Base-by-base conservation (phyloP, 2,888 invertebrate genomes). In the Nephrotoma appendiculata region DNA sequence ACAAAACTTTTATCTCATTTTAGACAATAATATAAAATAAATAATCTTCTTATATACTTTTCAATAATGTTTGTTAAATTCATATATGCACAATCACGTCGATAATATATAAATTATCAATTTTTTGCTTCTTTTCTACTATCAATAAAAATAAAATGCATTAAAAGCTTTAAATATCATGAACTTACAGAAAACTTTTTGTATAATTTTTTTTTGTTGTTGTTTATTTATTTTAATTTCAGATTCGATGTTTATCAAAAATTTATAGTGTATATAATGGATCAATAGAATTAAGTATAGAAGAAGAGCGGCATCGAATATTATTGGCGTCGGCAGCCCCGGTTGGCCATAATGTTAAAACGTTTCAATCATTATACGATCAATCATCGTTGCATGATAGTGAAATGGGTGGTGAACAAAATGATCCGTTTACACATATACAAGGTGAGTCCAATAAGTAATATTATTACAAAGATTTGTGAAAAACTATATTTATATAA, bases 301-400 rank as follows among this genome's bases (percentile, higher is more conserved):
- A 84, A 84, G 84, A 84, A 84, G 84, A 84, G 43, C 41, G 84
- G 43, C 84, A 41, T 42, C 84, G 84, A 84, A 43, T 84, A 43
- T 84, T 84, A 84, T 43, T 84, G 42, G 84, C 84, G 42, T 84
- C 84, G 43, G 84, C 84, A 42, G 84, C 84, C 5, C 84, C 84
- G 6, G 84, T 84, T 42, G 84, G 84, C 43, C 84, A 84, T 42
- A 84, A 84, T 84, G 84, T 84, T 42, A 84, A 84, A 84, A 42
- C 86, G 41, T 45, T 19, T 41, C 52, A 31, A 45, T 86, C 86
- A 31, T 31, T 45, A n/a, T 45, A 45, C 11, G 86, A 86, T 86
- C 86, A 86, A 52, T 86, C 86, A 52, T 52, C 86, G 11, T 48
- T 86, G 48, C 86, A 86, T 86, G 86, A 86, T 45, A 48, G n/a